Evolutionary conservation across 35 echinoderm and acorn worm species (phyloP), one percentile per base, ranked within the genome.

Genomic region (Amphiura filiformis): DNA sequence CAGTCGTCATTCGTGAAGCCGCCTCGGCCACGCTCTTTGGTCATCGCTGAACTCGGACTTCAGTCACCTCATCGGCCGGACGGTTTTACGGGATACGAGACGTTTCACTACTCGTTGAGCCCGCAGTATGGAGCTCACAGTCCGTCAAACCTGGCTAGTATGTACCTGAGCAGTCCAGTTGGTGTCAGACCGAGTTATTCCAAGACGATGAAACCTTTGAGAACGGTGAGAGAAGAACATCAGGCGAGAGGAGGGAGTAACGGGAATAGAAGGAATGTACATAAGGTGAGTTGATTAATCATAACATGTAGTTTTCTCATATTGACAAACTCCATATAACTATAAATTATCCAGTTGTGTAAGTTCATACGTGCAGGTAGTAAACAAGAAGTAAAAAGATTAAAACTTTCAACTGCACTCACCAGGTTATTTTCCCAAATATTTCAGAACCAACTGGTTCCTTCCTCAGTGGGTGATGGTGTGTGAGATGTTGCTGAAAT

Each of bases 11-110:
- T 82, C 34, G 49, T 83, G 1, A 36, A 78, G 36, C 84, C 84
- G 9, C 37, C 88, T 26, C 79, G 93, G 18, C 93, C 89, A 12
- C 80, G 89, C 14, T 80, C 89, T 1, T 75, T 95, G n/a, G 64
- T 85, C 64, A 23, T 91, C 22, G 33, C 81, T 17, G 83, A 85
- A 1, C 32, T 85, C 28, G 47, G 36, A 34, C 37, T 18, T 33
- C 56, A 36, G 13, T 30, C 35, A 1, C 83, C 28, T 7, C 83
- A 64, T 23, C 83, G 64, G 31, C 7, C 83, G 35, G 83, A 85
- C 32, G 31, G 56, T 34, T 26, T 11, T 5, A 70, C 61, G 11
- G 26, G 61, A n/a, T 85, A 65, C 49, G 23, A 35, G 5, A 36
- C 35, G 11, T 64, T 65, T 40, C 31, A 56, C 83, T 85, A 85